phyloP scores from a whole-genome alignment of 2,113 vertebrate genomes.

The Alaudala cheleensis region DNA sequence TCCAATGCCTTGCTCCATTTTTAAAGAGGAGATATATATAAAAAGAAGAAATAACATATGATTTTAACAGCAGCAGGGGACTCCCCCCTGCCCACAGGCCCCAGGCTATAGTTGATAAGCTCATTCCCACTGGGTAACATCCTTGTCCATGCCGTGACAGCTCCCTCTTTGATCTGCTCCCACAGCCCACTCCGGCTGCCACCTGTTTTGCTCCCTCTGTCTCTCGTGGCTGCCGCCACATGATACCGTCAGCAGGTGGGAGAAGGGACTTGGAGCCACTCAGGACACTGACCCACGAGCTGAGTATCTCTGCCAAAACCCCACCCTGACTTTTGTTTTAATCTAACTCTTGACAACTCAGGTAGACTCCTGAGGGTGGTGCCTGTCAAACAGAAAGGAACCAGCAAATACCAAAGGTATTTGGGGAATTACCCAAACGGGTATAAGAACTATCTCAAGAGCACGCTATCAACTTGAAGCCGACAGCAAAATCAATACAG shows the following conservation, averaged over 20 bases:
- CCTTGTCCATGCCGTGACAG: rapidly evolving
- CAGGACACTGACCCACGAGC: rapidly evolving
- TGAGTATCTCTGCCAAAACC: not conserved
- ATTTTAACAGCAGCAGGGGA: not conserved
- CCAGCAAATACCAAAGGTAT: not conserved
- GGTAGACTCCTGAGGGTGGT: no score
- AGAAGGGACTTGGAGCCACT: not conserved
- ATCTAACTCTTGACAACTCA: not conserved
- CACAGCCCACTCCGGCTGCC: not conserved
- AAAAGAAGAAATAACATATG: rapidly evolving
- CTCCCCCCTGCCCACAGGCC: rapidly evolving
- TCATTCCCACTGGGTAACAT: not conserved
- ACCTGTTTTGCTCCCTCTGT: not conserved
- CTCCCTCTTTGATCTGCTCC: not conserved
- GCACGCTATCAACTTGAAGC: not conserved
- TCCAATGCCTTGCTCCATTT: rapidly evolving
- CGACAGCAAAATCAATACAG: not conserved
- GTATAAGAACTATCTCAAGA: not conserved
- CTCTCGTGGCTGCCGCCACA: not conserved
- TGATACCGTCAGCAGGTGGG: rapidly evolving
- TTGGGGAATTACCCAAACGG: not conserved
- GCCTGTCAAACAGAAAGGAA: not conserved
- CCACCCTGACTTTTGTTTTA: not conserved
- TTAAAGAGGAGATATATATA: rapidly evolving
- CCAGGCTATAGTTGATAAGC: rapidly evolving